These are phyloP conservation scores for Trididemnum miniatum DNA, from an alignment of 23 tunicate species.

Conservation along the genomic window DNA sequence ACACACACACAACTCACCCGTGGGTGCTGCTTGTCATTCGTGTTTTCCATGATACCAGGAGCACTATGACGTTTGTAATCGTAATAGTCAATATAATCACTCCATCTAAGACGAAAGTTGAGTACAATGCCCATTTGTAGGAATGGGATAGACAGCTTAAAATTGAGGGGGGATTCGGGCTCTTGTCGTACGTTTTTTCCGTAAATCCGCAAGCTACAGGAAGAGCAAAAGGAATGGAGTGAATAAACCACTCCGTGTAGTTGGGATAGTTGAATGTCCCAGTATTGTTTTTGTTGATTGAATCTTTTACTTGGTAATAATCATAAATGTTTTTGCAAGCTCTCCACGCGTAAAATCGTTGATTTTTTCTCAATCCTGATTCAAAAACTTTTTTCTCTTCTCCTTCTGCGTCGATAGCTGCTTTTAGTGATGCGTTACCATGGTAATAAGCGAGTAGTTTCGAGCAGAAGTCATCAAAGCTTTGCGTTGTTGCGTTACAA, in stretches of 20 bases:
- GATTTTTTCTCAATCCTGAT: conserved; percentile 2
- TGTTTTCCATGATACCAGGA: conserved; percentile 34
- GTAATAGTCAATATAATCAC: conserved; percentile 7
- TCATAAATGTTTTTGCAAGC: conserved; percentile 24
- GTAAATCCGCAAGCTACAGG: conserved; percentile 58
- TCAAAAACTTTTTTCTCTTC: conserved; percentile 12
- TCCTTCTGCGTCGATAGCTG: neutral
- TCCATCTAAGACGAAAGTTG: conserved; percentile 22
- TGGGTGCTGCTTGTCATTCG: neutral
- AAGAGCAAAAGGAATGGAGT: conserved; percentile 35
- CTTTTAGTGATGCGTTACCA: neutral
- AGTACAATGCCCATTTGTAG: conserved; percentile 19
- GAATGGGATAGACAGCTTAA: conserved; percentile 33
- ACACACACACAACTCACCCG: conserved; percentile 53
- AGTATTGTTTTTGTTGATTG: neutral
- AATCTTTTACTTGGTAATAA: conserved; percentile 17
- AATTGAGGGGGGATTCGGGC: neutral
- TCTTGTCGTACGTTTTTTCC: neutral
- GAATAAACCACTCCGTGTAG: conserved; percentile 53
- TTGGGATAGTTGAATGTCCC: neutral
- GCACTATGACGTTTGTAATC: conserved; percentile 35
- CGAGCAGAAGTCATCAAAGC: neutral
- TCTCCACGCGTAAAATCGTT: conserved; percentile 10
- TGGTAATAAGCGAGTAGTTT: neutral
- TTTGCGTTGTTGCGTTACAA: neutral